Evolutionary conservation across 2,113 vertebrate genomes (phyloP).

Genomic region (Dicerorhinus sumatrensis): DNA sequence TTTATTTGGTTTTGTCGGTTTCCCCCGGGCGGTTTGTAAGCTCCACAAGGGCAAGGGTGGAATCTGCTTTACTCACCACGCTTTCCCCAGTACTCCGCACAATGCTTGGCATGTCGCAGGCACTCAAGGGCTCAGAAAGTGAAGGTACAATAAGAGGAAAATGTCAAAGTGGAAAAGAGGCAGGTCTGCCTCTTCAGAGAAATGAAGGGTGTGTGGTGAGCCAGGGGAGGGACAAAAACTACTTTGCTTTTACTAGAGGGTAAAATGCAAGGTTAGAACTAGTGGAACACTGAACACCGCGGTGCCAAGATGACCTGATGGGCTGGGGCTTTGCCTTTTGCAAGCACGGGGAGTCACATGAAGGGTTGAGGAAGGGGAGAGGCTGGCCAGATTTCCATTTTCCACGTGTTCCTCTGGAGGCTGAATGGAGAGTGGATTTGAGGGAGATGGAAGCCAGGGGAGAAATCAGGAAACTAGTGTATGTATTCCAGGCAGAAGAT

Average conservation of each 20-base stretch:
- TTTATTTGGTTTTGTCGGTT: background rate
- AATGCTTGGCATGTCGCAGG: too few species aligned
- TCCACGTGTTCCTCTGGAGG: background rate
- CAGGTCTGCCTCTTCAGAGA: background rate
- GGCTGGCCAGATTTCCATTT: background rate
- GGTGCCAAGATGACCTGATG: fast-evolving
- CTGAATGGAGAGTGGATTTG: background rate
- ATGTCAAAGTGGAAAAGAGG: background rate
- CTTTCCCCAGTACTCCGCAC: background rate
- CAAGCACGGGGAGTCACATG: fast-evolving
- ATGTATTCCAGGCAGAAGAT: background rate
- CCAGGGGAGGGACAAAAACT: background rate
- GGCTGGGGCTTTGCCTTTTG: background rate
- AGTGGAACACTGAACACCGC: too few species aligned
- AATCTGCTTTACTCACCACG: background rate
- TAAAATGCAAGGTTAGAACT: background rate
- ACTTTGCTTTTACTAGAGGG: background rate
- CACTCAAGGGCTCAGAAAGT: fast-evolving
- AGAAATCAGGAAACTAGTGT: background rate
- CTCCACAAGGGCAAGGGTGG: too few species aligned
- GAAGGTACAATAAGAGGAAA: background rate
- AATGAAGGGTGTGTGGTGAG: background rate
- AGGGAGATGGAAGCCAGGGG: background rate
- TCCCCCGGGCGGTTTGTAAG: background rate
- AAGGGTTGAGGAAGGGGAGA: too few species aligned